These are phyloP conservation scores for Darwinula stevensoni DNA, from an alignment of 2,888 invertebrate species.

Conservation along the genomic window DNA sequence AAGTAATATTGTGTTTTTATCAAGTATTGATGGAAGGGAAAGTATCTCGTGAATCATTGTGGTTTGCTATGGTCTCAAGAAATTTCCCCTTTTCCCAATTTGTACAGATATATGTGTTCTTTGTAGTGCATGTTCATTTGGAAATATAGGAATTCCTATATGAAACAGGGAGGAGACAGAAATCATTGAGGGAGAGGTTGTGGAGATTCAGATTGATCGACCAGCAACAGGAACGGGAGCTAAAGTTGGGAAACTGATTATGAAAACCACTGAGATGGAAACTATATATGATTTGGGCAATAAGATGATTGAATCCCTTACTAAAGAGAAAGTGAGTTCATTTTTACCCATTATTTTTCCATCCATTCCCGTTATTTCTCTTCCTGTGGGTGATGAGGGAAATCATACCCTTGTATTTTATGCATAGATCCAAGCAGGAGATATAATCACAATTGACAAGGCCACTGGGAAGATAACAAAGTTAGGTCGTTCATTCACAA, in stretches of 20 bases:
- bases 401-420: too few relatives aligned
- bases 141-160: neutral
- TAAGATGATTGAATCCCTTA: constrained; percentile 87
- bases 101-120: constrained; percentile 6
- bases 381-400: neutral
- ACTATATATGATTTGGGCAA: constrained; percentile 93
- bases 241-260: constrained; percentile 66
- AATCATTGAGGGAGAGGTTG: constrained; percentile 96
- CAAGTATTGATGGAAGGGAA: too few relatives aligned
- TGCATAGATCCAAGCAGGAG: constrained; percentile 53
- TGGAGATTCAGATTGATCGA: constrained; percentile 82
- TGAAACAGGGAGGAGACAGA: constrained; percentile 75
- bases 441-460: constrained; percentile 94
- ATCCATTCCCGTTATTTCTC: too few relatives aligned
- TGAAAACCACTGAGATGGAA: constrained; percentile 99
- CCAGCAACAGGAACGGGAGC: constrained; percentile 69
- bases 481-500: constrained; percentile 73
- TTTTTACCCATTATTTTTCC: constrained; percentile 5
- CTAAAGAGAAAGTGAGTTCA: constrained; percentile 58
- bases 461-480: constrained; percentile 78
- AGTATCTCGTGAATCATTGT: too few relatives aligned
- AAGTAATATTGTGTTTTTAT: too few relatives aligned
- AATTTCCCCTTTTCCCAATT: neutral
- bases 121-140: constrained; percentile 7
- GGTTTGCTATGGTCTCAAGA: neutral